A percentile compares a stretch with the other conserved stretches of the same genome.
Evolutionary conservation across 2,888 invertebrate genomes (phyloP).

Genomic region (Papilio demoleus): DNA sequence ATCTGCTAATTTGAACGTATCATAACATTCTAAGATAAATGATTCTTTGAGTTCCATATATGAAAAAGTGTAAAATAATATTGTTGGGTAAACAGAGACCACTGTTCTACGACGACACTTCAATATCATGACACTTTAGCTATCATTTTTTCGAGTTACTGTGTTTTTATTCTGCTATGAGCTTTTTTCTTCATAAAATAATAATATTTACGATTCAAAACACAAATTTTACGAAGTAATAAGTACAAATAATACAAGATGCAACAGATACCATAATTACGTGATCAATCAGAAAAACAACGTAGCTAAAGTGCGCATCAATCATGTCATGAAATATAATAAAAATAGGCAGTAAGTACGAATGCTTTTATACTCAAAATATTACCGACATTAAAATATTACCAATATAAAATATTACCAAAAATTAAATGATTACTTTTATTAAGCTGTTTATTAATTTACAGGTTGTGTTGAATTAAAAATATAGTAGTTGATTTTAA

Average conservation of each 20-base stretch:
- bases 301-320: neutral
- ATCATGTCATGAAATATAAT: neutral
- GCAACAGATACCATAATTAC: slow-evolving; percentile 7
- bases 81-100: neutral
- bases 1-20: neutral
- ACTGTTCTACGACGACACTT: neutral
- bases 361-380: neutral
- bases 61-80: neutral
- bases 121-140: neutral
- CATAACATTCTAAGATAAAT: neutral
- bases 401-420: no score
- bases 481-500: no score
- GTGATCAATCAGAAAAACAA: neutral
- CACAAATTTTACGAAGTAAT: no score
- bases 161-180: no score
- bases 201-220: no score
- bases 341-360: neutral
- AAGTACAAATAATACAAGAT: no score
- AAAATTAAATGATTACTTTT: no score
- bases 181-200: no score
- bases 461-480: no score
- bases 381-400: no score
- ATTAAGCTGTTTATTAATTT: no score
- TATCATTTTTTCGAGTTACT: neutral
- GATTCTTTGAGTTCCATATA: neutral